Evolutionary conservation across 2,888 invertebrate genomes (phyloP).

Genomic region (Diaphora mendica): DNA sequence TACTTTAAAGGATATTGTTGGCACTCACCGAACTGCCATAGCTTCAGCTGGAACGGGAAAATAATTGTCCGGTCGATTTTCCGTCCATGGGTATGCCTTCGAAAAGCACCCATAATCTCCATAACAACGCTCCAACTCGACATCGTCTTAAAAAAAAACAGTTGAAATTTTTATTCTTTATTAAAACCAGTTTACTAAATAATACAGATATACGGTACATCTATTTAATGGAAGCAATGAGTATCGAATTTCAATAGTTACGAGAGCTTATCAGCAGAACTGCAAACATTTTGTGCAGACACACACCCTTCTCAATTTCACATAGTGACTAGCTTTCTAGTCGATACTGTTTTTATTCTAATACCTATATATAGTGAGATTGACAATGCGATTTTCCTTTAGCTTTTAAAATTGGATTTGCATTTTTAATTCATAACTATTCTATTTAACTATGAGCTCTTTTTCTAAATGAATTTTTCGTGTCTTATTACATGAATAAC

Average conservation of each 20-base stretch:
- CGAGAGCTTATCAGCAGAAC: constrained; percentile 33
- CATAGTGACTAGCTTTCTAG: constrained; percentile 16
- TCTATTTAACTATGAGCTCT: background rate
- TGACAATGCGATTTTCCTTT: too few species aligned
- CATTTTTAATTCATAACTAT: background rate
- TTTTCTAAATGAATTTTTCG: background rate
- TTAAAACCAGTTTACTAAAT: constrained; percentile 1
- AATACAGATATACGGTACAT: constrained; percentile 14
- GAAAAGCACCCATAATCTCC: constrained; percentile 94
- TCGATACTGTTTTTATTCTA: background rate
- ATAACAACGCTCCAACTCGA: constrained; percentile 89
- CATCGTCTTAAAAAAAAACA: constrained; percentile 67
- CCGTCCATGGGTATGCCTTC: constrained; percentile 92
- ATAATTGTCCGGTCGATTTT: constrained; percentile 91
- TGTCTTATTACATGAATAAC: background rate
- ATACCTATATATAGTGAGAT: too few species aligned
- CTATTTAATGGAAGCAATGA: constrained; percentile 12
- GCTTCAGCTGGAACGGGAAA: constrained; percentile 91
- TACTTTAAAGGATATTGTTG: background rate
- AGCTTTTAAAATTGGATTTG: background rate
- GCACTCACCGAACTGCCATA: constrained; percentile 82
- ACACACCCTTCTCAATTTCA: constrained; percentile 34
- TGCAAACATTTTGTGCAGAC: constrained; percentile 41
- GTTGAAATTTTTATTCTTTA: constrained; percentile 11
- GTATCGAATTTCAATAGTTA: constrained; percentile 16